Conservation (phyloP, 2,888 invertebrate species). For the Noctua fimbriata region DNA sequence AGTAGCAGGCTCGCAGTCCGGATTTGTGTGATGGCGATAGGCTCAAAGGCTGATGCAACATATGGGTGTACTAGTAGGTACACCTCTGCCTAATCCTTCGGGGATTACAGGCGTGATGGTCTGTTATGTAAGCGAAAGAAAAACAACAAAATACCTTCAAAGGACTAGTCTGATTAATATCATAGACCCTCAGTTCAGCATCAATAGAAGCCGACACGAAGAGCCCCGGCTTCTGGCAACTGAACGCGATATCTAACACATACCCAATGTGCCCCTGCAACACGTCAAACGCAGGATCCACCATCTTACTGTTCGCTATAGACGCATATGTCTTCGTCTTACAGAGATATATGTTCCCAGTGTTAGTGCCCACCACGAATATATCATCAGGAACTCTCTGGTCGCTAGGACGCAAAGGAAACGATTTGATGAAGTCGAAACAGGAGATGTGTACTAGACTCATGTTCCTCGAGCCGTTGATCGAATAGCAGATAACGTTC, state of each 20-base stretch:
- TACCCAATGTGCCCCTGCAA: slow-evolving; percentile 79
- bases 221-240: slow-evolving; percentile 77
- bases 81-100: background rate
- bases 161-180: slow-evolving; percentile 78
- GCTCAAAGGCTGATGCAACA: too few species aligned
- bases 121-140: background rate
- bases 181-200: slow-evolving; percentile 82
- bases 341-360: slow-evolving; percentile 79
- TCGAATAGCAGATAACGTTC: slow-evolving; percentile 75
- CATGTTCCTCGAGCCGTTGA: slow-evolving; percentile 77
- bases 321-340: slow-evolving; percentile 70
- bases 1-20: background rate
- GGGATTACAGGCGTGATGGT: background rate
- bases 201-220: slow-evolving; percentile 84
- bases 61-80: background rate
- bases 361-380: slow-evolving; percentile 82
- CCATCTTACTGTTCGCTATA: slow-evolving; percentile 60
- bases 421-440: slow-evolving; percentile 82
- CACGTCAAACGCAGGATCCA: slow-evolving; percentile 81
- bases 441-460: slow-evolving; percentile 74
- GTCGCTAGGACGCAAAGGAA: slow-evolving; percentile 75
- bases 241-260: slow-evolving; percentile 80
- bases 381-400: slow-evolving; percentile 78
- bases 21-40: background rate
- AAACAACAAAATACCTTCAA: slow-evolving; percentile 76